These are phyloP conservation scores for Spodoptera exigua DNA, from an alignment of 2,888 invertebrate genomes.

Conservation along the genomic window DNA sequence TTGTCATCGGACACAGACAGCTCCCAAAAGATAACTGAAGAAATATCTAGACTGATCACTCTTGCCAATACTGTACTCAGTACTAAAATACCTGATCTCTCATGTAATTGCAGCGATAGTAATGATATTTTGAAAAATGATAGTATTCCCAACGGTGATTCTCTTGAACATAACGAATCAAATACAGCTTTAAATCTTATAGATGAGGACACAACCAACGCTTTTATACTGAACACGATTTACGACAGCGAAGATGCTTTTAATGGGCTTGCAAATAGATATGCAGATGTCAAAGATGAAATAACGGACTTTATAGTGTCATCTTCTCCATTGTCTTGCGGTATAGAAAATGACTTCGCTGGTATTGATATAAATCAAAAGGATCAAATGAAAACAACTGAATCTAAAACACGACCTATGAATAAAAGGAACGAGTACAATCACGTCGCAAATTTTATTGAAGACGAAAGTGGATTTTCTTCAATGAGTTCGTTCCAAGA, in stretches of 20 bases:
- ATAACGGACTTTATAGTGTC: constrained; percentile 67
- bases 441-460: constrained; percentile 82
- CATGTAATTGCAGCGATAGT: constrained; percentile 70
- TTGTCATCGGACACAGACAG: constrained; percentile 76
- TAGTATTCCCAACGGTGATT: constrained; percentile 34
- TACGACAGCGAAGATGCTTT: constrained; percentile 64
- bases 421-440: constrained; percentile 76
- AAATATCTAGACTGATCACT: constrained; percentile 83
- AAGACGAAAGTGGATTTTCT: constrained; percentile 96
- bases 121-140: constrained; percentile 56
- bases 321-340: constrained; percentile 66
- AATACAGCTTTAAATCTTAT: constrained; percentile 65
- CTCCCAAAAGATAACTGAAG: constrained; percentile 78
- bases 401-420: constrained; percentile 47
- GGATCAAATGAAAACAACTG: constrained; percentile 55
- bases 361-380: constrained; percentile 66
- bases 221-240: constrained; percentile 66
- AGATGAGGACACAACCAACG: constrained; percentile 67
- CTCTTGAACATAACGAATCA: constrained; percentile 57
- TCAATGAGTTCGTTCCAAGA: constrained; percentile 96
- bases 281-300: constrained; percentile 64
- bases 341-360: constrained; percentile 70
- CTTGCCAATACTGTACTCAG: constrained; percentile 86
- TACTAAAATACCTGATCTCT: constrained; percentile 83
- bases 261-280: constrained; percentile 64